These are phyloP conservation scores for Myrmecophaga tridactyla DNA, from an alignment of 2,113 vertebrate genomes.

Conservation along the genomic window DNA sequence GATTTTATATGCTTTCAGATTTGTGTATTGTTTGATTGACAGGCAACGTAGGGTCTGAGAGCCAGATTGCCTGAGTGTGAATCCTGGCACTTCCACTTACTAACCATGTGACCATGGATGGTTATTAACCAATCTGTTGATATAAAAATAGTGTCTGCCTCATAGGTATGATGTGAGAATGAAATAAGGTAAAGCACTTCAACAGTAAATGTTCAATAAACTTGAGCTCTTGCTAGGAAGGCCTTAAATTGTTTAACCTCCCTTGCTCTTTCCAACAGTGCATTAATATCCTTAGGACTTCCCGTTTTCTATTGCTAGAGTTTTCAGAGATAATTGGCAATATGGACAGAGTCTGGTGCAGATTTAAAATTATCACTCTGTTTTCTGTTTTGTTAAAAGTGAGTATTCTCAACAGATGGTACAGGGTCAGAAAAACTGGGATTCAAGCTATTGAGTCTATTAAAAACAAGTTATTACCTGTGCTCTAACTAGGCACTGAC, in stretches of 20 bases:
- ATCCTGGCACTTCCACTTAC: not conserved
- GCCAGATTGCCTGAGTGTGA: not conserved
- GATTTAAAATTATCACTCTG: not conserved
- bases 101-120: not conserved
- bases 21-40: no score
- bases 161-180: not conserved
- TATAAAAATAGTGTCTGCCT: not conserved
- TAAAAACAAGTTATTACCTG: not conserved
- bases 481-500: not conserved
- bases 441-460: not conserved
- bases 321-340: slow-evolving; percentile 30
- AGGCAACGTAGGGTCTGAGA: not conserved
- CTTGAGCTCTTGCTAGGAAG: not conserved
- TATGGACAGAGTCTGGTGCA: not conserved
- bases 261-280: not conserved
- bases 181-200: not conserved
- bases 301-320: not conserved
- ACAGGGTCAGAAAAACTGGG: not conserved
- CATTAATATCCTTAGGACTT: slow-evolving; percentile 3
- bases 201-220: not conserved
- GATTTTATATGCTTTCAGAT: not conserved
- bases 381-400: slow-evolving; percentile 6
- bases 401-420: not conserved
- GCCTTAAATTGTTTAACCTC: not conserved
- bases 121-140: not conserved